These are phyloP conservation scores for Formicarius rufipectus DNA, from an alignment of 2,113 vertebrate species.

Conservation along the genomic window DNA sequence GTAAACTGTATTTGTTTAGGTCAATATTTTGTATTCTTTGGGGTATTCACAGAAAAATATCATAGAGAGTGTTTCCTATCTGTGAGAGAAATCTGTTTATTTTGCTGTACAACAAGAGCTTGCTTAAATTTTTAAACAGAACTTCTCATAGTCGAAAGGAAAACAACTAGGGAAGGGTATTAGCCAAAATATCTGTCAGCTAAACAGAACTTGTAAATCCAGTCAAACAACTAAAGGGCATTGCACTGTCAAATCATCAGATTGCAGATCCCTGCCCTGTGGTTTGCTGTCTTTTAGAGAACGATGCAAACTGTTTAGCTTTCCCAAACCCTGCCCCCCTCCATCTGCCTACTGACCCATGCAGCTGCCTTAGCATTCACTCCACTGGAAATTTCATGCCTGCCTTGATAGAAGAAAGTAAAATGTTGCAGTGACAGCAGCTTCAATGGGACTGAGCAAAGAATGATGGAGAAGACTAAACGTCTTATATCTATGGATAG, in stretches of 20 bases:
- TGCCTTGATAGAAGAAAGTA: constrained; percentile 73
- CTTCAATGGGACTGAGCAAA: constrained; percentile 69
- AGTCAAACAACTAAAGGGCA: constrained; percentile 47
- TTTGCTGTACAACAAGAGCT: constrained; percentile 3
- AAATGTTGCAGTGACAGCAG: constrained; percentile 73
- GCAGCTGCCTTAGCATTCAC: constrained; percentile 67
- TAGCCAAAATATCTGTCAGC: constrained; percentile 59
- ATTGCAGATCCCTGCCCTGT: constrained; percentile 63
- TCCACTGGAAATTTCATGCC: constrained; percentile 72
- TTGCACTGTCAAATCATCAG: constrained; percentile 66
- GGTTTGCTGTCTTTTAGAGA: constrained; percentile 69
- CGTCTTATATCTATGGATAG: constrained; percentile 46
- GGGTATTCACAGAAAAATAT: neutral
- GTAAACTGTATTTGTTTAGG: constrained; percentile 15
- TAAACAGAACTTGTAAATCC: constrained; percentile 64
- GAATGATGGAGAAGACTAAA: constrained; percentile 56
- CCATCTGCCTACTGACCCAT: constrained; percentile 79
- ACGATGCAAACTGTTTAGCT: constrained; percentile 64
- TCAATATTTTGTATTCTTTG: constrained; percentile 34
- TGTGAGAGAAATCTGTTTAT: constrained; percentile 23
- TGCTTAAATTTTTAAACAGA: constrained; percentile 42
- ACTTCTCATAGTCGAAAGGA: neutral
- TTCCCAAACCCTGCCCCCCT: constrained; percentile 51
- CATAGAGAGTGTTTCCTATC: neutral
- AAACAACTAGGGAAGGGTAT: constrained; percentile 15